Conservation (phyloP, 2,888 invertebrate species). For the Patella ulyssiponensis region DNA sequence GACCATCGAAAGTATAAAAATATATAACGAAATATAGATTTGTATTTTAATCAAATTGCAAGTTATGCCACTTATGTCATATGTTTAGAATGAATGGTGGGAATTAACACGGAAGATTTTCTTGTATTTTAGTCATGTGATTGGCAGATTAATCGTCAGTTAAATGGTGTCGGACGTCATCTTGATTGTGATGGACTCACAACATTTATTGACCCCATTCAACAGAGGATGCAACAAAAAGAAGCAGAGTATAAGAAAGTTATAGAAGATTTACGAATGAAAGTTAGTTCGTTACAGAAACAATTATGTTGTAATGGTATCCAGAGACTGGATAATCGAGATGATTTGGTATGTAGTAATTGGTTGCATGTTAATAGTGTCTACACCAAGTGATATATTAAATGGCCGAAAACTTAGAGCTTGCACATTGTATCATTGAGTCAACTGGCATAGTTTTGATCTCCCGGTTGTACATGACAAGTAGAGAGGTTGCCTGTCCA, state of each 20-base stretch:
- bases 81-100: too few relatives aligned
- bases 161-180: slow-evolving; percentile 55
- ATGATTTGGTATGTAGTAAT: not conserved
- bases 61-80: not conserved
- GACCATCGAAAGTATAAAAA: too few relatives aligned
- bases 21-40: too few relatives aligned
- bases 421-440: too few relatives aligned
- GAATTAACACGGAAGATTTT: not conserved
- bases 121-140: slow-evolving; percentile 41
- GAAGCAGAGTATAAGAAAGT: slow-evolving; percentile 74
- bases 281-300: slow-evolving; percentile 4
- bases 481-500: too few relatives aligned
- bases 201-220: slow-evolving; percentile 81
- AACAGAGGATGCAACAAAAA: slow-evolving; percentile 85
- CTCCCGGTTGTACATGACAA: too few relatives aligned
- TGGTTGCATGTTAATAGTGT: too few relatives aligned
- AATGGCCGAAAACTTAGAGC: too few relatives aligned
- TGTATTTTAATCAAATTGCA: not conserved
- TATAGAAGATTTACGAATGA: slow-evolving; percentile 28
- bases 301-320: not conserved
- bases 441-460: too few relatives aligned
- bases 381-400: too few relatives aligned
- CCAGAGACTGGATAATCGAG: not conserved
- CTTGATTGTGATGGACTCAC: slow-evolving; percentile 79
- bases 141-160: slow-evolving; percentile 46